Conservation (phyloP, 2,888 invertebrate species). For the Callimorpha dominula region DNA sequence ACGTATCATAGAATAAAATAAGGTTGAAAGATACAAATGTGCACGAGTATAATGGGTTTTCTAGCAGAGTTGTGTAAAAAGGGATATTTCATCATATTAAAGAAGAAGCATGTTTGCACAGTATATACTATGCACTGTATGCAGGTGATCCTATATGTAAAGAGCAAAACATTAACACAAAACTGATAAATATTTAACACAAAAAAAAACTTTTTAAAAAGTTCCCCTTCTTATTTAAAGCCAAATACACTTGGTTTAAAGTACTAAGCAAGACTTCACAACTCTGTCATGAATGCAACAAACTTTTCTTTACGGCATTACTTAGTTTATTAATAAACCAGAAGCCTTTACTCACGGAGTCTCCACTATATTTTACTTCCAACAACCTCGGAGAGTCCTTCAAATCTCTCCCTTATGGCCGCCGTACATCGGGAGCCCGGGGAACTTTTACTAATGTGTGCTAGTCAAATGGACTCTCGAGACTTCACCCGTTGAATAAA, state of each 20-base stretch:
- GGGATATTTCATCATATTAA: too few relatives aligned
- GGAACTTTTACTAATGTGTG: slow-evolving; percentile 85
- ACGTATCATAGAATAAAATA: too few relatives aligned
- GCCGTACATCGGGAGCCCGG: slow-evolving; percentile 69
- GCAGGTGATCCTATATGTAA: too few relatives aligned
- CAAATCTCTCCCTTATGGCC: slow-evolving; percentile 56
- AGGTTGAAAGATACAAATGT: too few relatives aligned
- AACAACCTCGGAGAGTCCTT: slow-evolving; percentile 46
- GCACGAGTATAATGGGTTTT: too few relatives aligned
- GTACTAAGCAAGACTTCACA: slow-evolving; percentile 2
- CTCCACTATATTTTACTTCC: slow-evolving; percentile 28
- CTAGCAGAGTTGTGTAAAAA: too few relatives aligned
- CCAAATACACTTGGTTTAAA: background rate
- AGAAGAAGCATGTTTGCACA: too few relatives aligned
- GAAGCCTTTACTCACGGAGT: slow-evolving; percentile 23
- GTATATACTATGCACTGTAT: too few relatives aligned
- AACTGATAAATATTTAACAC: background rate
- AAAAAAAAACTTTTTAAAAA: background rate
- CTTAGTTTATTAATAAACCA: slow-evolving; percentile 25
- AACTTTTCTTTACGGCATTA: slow-evolving; percentile 23
- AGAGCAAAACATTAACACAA: too few relatives aligned
- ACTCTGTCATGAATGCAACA: slow-evolving; percentile 14
- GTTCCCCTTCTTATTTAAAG: background rate
- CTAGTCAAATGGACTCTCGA: slow-evolving; percentile 85
- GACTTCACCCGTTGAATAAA: slow-evolving; percentile 68